Evolutionary conservation across 2,888 invertebrate species (phyloP).

Genomic region (Polia nebulosa): DNA sequence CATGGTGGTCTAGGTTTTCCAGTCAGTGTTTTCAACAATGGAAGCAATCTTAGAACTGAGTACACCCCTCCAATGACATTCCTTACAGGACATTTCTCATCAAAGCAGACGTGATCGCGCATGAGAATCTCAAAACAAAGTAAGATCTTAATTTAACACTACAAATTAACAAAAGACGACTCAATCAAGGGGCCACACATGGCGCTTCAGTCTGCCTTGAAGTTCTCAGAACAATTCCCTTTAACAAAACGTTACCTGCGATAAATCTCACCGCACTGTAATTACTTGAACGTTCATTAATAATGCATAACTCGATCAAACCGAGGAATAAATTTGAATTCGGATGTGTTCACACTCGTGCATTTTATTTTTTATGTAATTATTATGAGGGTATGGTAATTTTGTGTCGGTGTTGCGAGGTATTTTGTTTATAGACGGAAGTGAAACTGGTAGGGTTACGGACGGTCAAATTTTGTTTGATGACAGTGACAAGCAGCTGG

Average conservation of each 20-base stretch:
- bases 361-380: slow-evolving; percentile 59
- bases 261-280: slow-evolving; percentile 85
- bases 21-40: neutral
- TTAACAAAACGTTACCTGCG: slow-evolving; percentile 66
- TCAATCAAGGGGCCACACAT: slow-evolving; percentile 67
- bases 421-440: slow-evolving; percentile 38
- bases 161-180: slow-evolving; percentile 57
- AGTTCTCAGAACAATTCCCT: slow-evolving; percentile 59
- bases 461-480: slow-evolving; percentile 26
- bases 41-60: neutral
- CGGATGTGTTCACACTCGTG: slow-evolving; percentile 66
- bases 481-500: slow-evolving; percentile 40
- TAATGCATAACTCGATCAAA: slow-evolving; percentile 90
- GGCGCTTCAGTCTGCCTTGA: slow-evolving; percentile 30
- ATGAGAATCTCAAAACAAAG: slow-evolving; percentile 30
- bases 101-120: slow-evolving; percentile 33
- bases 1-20: no score
- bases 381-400: slow-evolving; percentile 55
- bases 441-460: slow-evolving; percentile 25
- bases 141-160: slow-evolving; percentile 32
- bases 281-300: slow-evolving; percentile 88
- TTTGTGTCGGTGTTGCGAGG: slow-evolving; percentile 34
- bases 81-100: neutral
- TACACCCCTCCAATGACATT: slow-evolving; percentile 11
- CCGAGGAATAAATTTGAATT: slow-evolving; percentile 69